Evolutionary conservation across 2,797 vertebrate species (phyloP), one percentile per base, ranked within the genome.

Genomic region (Oophaga sylvatica): DNA sequence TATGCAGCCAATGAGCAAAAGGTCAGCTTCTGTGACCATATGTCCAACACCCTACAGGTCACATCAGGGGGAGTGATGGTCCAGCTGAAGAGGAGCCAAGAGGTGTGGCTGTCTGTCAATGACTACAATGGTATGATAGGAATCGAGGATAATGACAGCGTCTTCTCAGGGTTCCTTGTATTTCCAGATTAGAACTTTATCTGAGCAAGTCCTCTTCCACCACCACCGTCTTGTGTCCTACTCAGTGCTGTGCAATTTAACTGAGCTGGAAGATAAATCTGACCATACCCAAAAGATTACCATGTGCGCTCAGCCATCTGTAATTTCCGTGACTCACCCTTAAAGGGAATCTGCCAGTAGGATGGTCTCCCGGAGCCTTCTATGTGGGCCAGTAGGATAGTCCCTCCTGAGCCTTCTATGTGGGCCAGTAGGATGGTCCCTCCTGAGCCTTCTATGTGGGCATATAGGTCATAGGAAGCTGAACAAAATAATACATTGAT

Each of bases 111-210:
- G 84, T 89, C 0, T 0, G 94, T 94, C 59, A 96, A 94, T 0
- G 93, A 94, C 31, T 94, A 96, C 92, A 95, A 96, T 0, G 94
- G 95, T 89, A 94, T 97, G 94, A 94, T 96, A 85, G 94, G 93
- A 48, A 92, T 85, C 0, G 70, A 75, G 0, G 91, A 81, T 63
- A 94, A 93, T 0, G 93, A 97, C 90, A 97, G 95, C 1, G 59
- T 96, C 90, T 97, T 97, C 93, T 97, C 96, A 0, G 96, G 96
- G 11, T 97, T 97, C 90, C 92, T 97, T 90, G 91, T 97, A 57
- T 95, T 95, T 75, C 93, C 95, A 0, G 94, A 95, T 77, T 97
- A 95, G 48, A 12, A 20, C 31, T 71, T 71, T 35, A 20, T 22
- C 22, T 67, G 63, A 68, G 26, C 26, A 31, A 29, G 68, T 19